Conservation (phyloP, 2,113 vertebrate species). For the Octodon degus region DNA sequence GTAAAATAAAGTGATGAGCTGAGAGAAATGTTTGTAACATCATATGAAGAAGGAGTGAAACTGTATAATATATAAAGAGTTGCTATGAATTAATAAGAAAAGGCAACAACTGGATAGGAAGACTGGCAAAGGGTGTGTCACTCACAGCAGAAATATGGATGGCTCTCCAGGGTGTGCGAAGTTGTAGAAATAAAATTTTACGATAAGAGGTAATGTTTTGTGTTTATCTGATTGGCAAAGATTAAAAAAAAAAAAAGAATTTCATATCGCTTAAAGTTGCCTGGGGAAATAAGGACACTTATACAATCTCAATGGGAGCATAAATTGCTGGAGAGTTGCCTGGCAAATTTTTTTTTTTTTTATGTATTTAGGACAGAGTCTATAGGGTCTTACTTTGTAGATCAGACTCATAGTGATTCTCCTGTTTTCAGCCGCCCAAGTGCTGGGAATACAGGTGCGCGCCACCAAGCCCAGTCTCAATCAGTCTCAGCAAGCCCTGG, state of each 20-base stretch:
- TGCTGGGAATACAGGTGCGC: too few relatives aligned
- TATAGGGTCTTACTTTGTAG: too few relatives aligned
- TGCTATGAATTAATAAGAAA: slow-evolving; percentile 49
- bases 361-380: too few relatives aligned
- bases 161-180: not conserved
- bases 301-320: not conserved
- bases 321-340: not conserved
- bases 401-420: too few relatives aligned
- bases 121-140: not conserved
- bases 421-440: too few relatives aligned
- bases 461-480: too few relatives aligned
- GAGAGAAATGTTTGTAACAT: not conserved
- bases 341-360: not conserved
- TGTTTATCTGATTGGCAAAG: not conserved
- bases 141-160: not conserved
- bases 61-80: slow-evolving; percentile 35
- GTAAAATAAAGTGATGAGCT: not conserved
- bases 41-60: not conserved
- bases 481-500: too few relatives aligned
- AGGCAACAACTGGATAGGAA: not conserved
- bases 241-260: not conserved
- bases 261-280: not conserved
- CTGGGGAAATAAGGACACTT: not conserved
- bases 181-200: slow-evolving; percentile 14
- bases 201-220: slow-evolving; percentile 2